A percentile compares a stretch with the other conserved stretches of the same genome.
These are phyloP conservation scores for Salvelinus namaycush DNA, from an alignment of 2,113 vertebrate genomes.

Conservation along the genomic window DNA sequence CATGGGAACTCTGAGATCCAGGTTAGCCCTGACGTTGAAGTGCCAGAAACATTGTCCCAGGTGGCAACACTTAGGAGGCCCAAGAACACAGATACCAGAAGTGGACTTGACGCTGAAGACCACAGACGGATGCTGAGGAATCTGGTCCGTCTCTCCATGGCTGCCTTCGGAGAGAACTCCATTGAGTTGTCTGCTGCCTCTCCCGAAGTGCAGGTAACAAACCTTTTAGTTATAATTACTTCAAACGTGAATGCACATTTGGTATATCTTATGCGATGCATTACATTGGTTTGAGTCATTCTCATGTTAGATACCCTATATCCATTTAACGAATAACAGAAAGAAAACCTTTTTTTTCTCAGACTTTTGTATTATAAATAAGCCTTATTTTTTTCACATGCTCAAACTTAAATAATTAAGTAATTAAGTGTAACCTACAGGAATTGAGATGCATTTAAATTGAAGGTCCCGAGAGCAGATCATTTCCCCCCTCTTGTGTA, in stretches of 20 bases:
- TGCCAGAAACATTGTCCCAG: conserved; percentile 40
- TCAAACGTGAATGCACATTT: background rate
- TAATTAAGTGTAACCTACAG: background rate
- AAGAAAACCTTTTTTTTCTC: background rate
- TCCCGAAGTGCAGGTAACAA: conserved; percentile 88
- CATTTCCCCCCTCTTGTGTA: conserved; percentile 29
- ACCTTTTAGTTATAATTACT: background rate
- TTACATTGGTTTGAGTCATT: background rate
- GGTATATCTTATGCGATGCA: background rate
- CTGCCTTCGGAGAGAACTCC: conserved; percentile 85
- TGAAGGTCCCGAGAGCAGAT: conserved; percentile 48
- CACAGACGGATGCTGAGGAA: conserved; percentile 83
- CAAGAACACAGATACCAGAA: conserved; percentile 54
- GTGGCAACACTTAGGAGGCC: conserved; percentile 68
- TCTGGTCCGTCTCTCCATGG: conserved; percentile 91
- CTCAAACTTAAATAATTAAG: background rate
- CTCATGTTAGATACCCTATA: background rate
- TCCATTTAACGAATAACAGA: too few species aligned
- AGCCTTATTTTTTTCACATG: background rate
- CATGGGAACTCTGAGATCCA: conserved; percentile 45
- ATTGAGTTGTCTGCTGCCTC: conserved; percentile 83
- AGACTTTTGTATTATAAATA: background rate
- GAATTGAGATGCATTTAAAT: conserved; percentile 37
- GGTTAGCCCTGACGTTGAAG: conserved; percentile 5
- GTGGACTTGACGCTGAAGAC: conserved; percentile 63